Base-by-base conservation (phyloP, 2,113 vertebrate genomes). In the Nothocercus julius region DNA sequence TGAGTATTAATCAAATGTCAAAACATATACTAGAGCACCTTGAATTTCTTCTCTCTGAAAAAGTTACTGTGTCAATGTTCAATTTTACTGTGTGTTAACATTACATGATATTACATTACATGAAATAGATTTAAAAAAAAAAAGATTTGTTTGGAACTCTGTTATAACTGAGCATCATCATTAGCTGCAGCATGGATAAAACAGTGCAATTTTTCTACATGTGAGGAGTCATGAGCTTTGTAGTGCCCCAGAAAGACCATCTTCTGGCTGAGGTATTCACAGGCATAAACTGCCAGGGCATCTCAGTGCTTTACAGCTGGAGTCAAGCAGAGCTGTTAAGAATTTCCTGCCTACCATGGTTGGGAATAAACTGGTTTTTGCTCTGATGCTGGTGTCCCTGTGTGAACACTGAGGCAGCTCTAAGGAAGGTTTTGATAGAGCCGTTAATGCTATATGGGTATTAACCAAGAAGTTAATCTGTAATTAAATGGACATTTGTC, bases 1-100 rank as follows among this genome's bases (percentile, higher is more conserved):
- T 84, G 32, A 90, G 47, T 79, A 76, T 75, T 83, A 59, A 87
- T 89, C 68, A 74, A 70, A 74, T 36, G 30, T 61, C n/a, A 68
- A 69, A 81, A 59, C 61, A 15, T 12, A 4, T 73, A 81, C 53
- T 64, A 18, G 4, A 11, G 32, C 34, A 62, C 76, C 62, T 13
- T 72, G 89, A 94, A 16, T 22, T 59, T 81, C 63, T 79, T 78
- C 8, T 5, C 32, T 54, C 10, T 54, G n/a, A 9, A 82, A 82
- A 82, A 53, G 42, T 42, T 80, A 76, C 73, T 74, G 47, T 47
- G 16, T 88, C 62, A 80, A 21, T 89, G 82, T 64, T 78, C 24
- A 56, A 22, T 85, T 93, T 66, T 56, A 67, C 9, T 67, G 28
- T 9, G 47, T 47, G 19, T 47, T 47, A 47, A 21, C 49, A 49